Conservation (phyloP, 2,888 invertebrate genomes). For the Xestoiulus laeticollis region DNA sequence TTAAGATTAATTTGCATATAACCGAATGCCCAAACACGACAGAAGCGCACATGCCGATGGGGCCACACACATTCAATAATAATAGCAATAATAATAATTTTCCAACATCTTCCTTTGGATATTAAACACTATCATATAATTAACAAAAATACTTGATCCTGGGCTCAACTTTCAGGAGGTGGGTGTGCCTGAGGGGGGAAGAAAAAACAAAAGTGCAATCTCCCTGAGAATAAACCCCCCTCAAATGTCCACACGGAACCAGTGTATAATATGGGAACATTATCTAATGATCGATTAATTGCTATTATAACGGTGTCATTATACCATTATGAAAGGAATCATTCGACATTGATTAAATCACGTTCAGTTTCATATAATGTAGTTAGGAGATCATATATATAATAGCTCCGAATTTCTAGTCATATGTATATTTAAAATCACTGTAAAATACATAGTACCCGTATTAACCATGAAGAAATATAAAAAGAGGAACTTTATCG, state of each 20-base stretch:
- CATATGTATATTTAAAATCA: conserved; percentile 43
- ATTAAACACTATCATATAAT: conserved; percentile 35
- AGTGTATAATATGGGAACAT: neutral
- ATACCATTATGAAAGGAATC: neutral
- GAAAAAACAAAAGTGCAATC: conserved; percentile 17
- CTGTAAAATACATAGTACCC: conserved; percentile 23
- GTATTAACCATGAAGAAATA: conserved; percentile 36
- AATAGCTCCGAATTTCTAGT: neutral
- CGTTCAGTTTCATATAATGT: neutral
- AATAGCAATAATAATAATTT: conserved; percentile 2
- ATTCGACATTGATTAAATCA: neutral
- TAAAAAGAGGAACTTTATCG: conserved; percentile 25
- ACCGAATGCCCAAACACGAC: neutral
- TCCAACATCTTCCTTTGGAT: neutral
- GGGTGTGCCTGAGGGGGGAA: conserved; percentile 36
- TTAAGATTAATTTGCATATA: conserved; percentile 31
- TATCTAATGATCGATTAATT: neutral
- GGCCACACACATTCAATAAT: conserved; percentile 27
- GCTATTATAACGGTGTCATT: neutral
- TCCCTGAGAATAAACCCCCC: conserved; percentile 38
- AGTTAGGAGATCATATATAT: neutral
- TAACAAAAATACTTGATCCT: conserved; percentile 18
- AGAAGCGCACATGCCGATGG: neutral
- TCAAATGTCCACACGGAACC: neutral
- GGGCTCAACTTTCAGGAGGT: conserved; percentile 1